These are phyloP conservation scores for Enteromius viviparus DNA, from an alignment of 2,797 vertebrate genomes.

Conservation along the genomic window DNA sequence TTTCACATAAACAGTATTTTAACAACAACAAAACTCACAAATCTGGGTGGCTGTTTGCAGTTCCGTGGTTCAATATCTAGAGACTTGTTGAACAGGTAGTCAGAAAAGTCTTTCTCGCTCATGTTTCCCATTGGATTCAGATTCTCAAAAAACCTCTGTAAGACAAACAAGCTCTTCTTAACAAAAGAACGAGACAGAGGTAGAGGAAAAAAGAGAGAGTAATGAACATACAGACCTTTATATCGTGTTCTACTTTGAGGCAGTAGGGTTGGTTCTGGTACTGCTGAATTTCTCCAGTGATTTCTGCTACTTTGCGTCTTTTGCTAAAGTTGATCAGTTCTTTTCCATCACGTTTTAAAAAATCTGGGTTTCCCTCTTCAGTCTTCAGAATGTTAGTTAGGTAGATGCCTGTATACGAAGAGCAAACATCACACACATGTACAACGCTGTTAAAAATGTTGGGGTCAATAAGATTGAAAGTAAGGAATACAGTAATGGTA, in stretches of 20 bases:
- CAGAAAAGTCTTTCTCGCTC: conserved; percentile 92
- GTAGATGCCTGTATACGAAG: conserved; percentile 86
- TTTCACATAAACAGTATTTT: background rate
- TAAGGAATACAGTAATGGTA: background rate
- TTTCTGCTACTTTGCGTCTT: conserved; percentile 96
- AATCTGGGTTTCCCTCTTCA: conserved; percentile 97
- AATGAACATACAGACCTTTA: conserved; percentile 79
- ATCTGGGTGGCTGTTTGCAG: conserved; percentile 91
- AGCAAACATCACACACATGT: background rate
- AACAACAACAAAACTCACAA: conserved; percentile 78
- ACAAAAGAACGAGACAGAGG: background rate
- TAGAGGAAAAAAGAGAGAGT: background rate
- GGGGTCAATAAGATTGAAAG: background rate
- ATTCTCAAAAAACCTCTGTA: conserved; percentile 97
- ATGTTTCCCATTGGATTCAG: conserved; percentile 93
- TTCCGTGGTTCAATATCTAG: conserved; percentile 94
- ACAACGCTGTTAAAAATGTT: no score
- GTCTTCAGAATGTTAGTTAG: conserved; percentile 99
- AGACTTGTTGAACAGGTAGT: conserved; percentile 96
- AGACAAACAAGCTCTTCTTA: background rate
- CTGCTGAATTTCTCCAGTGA: conserved; percentile 98
- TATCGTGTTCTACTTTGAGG: conserved; percentile 89
- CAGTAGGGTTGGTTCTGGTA: conserved; percentile 99
- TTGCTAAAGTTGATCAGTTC: conserved; percentile 99
- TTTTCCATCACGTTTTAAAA: conserved; percentile 92